Evolutionary conservation across 2,113 vertebrate genomes (phyloP).

Genomic region (Callithrix jacchus): DNA sequence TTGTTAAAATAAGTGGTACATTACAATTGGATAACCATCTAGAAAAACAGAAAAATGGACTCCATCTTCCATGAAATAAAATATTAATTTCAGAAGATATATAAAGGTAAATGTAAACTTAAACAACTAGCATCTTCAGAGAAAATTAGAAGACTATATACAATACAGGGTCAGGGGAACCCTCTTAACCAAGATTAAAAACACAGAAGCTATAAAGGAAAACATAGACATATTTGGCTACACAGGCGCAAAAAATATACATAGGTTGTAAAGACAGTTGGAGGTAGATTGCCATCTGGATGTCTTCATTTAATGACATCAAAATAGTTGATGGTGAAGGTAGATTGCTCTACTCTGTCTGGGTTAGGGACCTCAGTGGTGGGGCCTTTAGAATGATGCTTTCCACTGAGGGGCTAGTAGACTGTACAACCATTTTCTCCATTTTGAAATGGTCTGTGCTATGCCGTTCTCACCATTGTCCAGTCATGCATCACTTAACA

Average conservation of each 20-base stretch:
- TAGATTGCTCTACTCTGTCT: background rate
- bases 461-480: background rate
- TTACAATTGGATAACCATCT: background rate
- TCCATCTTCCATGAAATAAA: background rate
- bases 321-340: background rate
- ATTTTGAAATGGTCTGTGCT: background rate
- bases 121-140: background rate
- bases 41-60: background rate
- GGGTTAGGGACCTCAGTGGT: too few relatives aligned
- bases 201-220: slow-evolving; percentile 18
- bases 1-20: background rate
- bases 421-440: background rate
- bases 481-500: background rate
- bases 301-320: too few relatives aligned
- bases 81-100: slow-evolving; percentile 33
- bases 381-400: background rate
- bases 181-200: background rate
- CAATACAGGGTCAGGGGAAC: background rate
- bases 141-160: background rate
- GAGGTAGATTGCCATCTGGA: too few relatives aligned
- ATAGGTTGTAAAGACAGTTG: background rate
- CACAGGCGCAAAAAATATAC: background rate
- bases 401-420: background rate
- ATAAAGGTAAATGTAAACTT: slow-evolving; percentile 9
- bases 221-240: background rate